These are phyloP conservation scores for Saccopteryx leptura DNA, from an alignment of 2,113 vertebrate genomes.

Conservation along the genomic window DNA sequence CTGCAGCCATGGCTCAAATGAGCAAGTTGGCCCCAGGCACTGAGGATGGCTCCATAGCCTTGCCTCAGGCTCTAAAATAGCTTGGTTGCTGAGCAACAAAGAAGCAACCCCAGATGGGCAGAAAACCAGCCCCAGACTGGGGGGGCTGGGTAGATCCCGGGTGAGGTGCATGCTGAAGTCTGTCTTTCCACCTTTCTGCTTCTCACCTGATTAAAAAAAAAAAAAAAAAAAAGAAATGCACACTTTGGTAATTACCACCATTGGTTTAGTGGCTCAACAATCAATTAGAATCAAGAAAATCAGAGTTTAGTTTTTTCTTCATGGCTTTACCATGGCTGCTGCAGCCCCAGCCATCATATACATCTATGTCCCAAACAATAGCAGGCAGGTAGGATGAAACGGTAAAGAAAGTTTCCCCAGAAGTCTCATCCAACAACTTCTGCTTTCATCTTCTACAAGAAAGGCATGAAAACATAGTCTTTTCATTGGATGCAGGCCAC, in stretches of 20 bases:
- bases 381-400: not conserved
- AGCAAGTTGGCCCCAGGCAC: too few species aligned
- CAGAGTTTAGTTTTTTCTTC: slow-evolving; percentile 1
- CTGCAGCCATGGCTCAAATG: too few species aligned
- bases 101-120: too few species aligned
- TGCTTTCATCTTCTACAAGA: not conserved
- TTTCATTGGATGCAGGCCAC: not conserved
- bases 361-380: not conserved
- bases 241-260: not conserved
- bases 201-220: too few species aligned
- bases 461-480: not conserved
- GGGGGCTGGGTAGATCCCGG: too few species aligned
- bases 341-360: slow-evolving; percentile 12
- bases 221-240: not conserved
- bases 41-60: too few species aligned
- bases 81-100: too few species aligned
- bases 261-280: not conserved
- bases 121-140: too few species aligned
- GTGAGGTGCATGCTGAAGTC: too few species aligned
- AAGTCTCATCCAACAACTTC: slow-evolving; percentile 1
- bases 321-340: not conserved
- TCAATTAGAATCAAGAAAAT: slow-evolving; percentile 23
- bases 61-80: too few species aligned
- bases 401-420: not conserved
- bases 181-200: too few species aligned